Conservation (phyloP, 2,888 invertebrate species). For the Blera fallax region DNA sequence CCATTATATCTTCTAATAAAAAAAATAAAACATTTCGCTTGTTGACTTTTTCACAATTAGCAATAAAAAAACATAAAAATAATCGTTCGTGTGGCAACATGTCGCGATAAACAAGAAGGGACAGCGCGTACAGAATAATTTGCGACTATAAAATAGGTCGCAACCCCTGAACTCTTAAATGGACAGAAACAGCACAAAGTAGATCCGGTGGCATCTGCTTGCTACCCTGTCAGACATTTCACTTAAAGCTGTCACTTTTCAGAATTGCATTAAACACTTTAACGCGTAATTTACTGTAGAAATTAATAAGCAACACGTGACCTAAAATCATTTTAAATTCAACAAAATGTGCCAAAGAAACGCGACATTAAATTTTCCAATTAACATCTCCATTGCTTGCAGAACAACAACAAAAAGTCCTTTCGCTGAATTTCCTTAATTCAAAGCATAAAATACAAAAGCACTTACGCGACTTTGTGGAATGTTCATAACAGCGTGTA, state of each 20-base stretch:
- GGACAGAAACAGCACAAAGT: neutral
- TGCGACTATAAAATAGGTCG: no score
- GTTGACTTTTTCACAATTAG: neutral
- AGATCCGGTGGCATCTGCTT: neutral
- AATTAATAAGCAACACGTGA: neutral
- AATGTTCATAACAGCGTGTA: conserved; percentile 36
- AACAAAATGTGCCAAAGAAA: conserved; percentile 10
- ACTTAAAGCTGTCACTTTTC: neutral
- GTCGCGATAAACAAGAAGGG: neutral
- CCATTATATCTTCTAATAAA: no score
- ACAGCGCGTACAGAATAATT: no score
- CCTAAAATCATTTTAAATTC: neutral
- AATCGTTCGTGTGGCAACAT: neutral
- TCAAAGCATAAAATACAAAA: conserved; percentile 14
- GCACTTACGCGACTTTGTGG: conserved; percentile 52
- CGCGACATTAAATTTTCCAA: conserved; percentile 24
- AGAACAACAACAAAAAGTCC: neutral
- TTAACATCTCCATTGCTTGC: neutral
- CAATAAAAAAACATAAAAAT: neutral
- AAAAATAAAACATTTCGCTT: neutral
- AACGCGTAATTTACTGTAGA: neutral
- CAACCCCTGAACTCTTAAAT: no score
- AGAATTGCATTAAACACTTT: neutral
- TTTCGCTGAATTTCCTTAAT: conserved; percentile 9
- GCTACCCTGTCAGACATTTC: neutral